These are phyloP conservation scores for Athetis lepigone DNA, from an alignment of 2,888 invertebrate genomes.

Conservation along the genomic window DNA sequence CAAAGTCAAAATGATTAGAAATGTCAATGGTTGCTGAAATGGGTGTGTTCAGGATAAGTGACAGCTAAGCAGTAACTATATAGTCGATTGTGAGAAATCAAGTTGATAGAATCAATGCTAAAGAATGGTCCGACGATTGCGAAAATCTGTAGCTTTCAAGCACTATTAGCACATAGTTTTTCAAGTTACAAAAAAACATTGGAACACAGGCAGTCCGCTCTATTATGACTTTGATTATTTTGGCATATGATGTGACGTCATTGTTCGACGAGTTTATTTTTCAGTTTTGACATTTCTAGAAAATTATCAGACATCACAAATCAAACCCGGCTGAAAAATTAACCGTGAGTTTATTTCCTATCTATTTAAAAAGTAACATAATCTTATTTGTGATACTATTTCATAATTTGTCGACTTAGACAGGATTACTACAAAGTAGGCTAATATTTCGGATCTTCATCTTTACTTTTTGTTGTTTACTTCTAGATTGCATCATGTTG, in stretches of 20 bases:
- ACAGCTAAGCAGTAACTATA: no score
- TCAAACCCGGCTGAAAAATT: conserved; percentile 10
- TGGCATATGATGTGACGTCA: not conserved
- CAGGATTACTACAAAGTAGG: not conserved
- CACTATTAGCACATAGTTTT: no score
- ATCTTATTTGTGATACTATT: not conserved
- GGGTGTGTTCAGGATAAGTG: no score
- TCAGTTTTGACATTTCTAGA: conserved; percentile 35
- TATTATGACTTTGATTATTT: no score
- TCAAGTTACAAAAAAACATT: no score
- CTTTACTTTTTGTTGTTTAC: not conserved
- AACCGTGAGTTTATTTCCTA: conserved; percentile 30
- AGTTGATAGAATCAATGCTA: no score
- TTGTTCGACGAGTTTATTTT: not conserved
- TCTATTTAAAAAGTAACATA: not conserved
- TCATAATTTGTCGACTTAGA: not conserved
- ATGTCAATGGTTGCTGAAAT: no score
- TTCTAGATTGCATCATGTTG: conserved; percentile 83
- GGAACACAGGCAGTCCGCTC: no score
- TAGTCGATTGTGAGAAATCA: no score
- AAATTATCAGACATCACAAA: conserved; percentile 27
- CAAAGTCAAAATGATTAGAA: no score
- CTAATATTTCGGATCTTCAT: not conserved
- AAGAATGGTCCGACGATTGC: no score
- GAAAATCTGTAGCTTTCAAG: no score